Evolutionary conservation across 64 coral and sea anemone genomes (phyloP).

Genomic region (Stylophora pistillata): DNA sequence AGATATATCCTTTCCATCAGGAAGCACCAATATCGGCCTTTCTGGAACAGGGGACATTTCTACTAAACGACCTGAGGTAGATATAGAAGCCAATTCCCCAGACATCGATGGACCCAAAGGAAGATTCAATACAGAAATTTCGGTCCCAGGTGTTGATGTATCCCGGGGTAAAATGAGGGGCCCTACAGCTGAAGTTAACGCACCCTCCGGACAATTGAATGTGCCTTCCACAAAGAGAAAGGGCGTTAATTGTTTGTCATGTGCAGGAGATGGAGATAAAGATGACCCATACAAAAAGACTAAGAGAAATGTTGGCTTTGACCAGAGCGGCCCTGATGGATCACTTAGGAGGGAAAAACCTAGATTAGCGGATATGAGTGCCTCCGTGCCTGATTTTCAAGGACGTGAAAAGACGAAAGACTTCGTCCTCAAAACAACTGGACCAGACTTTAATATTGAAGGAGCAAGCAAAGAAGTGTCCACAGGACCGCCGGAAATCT

Average conservation of each 20-base stretch:
- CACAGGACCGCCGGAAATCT: background rate
- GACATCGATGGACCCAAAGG: no score
- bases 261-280: slow-evolving; percentile 5
- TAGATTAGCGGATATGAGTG: background rate
- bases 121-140: no score
- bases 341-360: background rate
- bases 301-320: background rate
- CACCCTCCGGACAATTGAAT: background rate
- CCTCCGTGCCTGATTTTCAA: background rate
- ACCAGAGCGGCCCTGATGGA: background rate
- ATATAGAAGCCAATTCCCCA: no score
- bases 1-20: background rate
- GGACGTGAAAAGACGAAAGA: background rate
- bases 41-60: background rate
- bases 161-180: no score
- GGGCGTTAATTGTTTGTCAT: background rate
- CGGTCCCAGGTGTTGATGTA: no score
- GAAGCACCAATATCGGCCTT: background rate
- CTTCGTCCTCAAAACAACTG: background rate
- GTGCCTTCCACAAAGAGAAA: background rate
- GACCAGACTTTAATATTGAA: background rate
- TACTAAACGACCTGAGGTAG: no score
- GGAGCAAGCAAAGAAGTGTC: background rate
- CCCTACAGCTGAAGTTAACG: no score
- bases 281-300: background rate